Base-by-base conservation (phyloP, 2,888 invertebrate genomes). In the Heliconius ismenius region DNA sequence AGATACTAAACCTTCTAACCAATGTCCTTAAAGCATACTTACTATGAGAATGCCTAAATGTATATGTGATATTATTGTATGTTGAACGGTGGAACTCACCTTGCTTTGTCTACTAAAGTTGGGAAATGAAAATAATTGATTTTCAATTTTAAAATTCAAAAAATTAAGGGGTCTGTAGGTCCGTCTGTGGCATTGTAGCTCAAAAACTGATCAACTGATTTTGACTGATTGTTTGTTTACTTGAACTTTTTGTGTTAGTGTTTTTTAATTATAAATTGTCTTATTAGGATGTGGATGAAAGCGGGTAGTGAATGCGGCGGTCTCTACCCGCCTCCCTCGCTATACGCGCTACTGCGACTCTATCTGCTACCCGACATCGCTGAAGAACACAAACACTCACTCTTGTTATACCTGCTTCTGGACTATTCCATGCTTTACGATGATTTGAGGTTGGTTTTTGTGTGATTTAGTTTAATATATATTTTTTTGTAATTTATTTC, bases 281-380 rank as follows among this genome's bases (percentile, higher is more conserved):
- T 49, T 77, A 72, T 10, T 81, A 95, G 94, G 70, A 94, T 96
- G 82, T 97, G 97, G 97, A 95, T 96, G 94, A 92, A 95, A 81
- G 95, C 95, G 64, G 96, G 96, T 82, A 96, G 95, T 43, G 90
- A 90, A 36, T 87, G 86, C 70, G 91, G 90, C 58, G 96, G 97
- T 0, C 86, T 95, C 6, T 98, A 98, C 91, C 98, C 98, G 0
- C 98, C 98, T 0, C 96, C 96, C 0, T 97, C 97, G 0, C 90
- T 98, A 49, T 97, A 98, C 88, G 95, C 97, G 0, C 89, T 98
- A 63, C 90, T 98, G 28, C 95, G 97, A 1, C 95, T 97, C 7
- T 97, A 97, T 90, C 91, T 98, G 49, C 86, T 96, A 26, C 96
- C 96, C 0, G 95, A 95, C 67, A 92, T 96, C 0, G 94, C 96